Evolutionary conservation across 2,888 invertebrate genomes (phyloP).

Genomic region (Anodontia alba): DNA sequence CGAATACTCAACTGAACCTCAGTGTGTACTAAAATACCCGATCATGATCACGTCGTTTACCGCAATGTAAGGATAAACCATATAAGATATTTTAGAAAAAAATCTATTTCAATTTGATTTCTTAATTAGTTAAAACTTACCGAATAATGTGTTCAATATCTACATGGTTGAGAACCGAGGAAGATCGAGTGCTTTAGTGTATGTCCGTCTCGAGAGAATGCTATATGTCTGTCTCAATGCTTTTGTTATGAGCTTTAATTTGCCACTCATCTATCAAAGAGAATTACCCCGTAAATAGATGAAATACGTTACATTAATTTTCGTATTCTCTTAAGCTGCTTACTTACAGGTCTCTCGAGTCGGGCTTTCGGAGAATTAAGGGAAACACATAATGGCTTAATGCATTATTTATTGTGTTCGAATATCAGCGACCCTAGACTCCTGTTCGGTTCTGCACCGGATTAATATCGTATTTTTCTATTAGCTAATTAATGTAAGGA

Average conservation of each 20-base stretch:
- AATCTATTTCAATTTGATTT: no score
- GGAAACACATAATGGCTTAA: slow-evolving; percentile 29
- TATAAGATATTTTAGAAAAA: no score
- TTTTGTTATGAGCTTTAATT: not conserved
- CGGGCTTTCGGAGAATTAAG: slow-evolving; percentile 27
- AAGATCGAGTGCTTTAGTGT: not conserved
- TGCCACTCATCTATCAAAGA: slow-evolving; percentile 11
- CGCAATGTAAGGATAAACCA: no score
- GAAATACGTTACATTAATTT: slow-evolving; percentile 20
- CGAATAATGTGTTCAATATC: no score
- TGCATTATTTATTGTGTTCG: slow-evolving; percentile 56
- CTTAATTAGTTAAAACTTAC: no score
- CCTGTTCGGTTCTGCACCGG: slow-evolving; percentile 48
- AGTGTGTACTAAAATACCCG: no score
- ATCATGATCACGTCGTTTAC: no score
- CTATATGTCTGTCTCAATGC: not conserved
- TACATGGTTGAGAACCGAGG: no score
- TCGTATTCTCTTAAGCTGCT: slow-evolving; percentile 15
- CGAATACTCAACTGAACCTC: no score
- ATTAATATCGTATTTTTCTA: slow-evolving; percentile 43
- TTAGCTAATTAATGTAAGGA: slow-evolving; percentile 22
- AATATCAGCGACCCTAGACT: slow-evolving; percentile 46
- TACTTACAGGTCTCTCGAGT: slow-evolving; percentile 19
- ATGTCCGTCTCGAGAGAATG: not conserved
- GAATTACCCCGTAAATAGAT: slow-evolving; percentile 19